phyloP scores from a whole-genome alignment of 2,888 invertebrate genomes.

The Thereva unica region DNA sequence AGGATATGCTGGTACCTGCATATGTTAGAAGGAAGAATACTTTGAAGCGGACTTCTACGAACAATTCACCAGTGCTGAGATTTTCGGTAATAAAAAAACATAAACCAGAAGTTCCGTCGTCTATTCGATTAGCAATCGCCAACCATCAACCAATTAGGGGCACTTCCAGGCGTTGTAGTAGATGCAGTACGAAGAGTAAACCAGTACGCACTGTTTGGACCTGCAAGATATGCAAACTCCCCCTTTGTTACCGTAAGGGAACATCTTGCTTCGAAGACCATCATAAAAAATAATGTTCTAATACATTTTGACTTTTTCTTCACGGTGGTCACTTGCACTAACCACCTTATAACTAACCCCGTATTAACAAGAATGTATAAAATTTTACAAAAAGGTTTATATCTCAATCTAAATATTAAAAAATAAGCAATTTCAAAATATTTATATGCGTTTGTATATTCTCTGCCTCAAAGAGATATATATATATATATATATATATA shows the following conservation, averaged over 20 bases:
- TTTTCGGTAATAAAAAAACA: neutral
- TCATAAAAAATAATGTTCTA: no score
- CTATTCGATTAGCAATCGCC: neutral
- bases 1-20: constrained; percentile 1
- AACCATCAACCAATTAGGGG: constrained; percentile 1
- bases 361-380: neutral
- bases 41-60: neutral
- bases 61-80: neutral
- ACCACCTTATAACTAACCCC: neutral
- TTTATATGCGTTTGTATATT: no score
- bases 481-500: no score
- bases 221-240: constrained; percentile 18
- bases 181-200: constrained; percentile 10
- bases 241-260: neutral
- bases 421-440: no score
- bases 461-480: no score
- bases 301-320: neutral
- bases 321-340: neutral
- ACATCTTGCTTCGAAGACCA: neutral
- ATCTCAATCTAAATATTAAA: no score
- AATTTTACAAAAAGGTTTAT: no score
- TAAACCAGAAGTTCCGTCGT: neutral
- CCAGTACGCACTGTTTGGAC: constrained; percentile 11
- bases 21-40: neutral
- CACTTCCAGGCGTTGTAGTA: constrained; percentile 10